phyloP scores from a whole-genome alignment of 2,888 invertebrate species.

The Argyresthia goedartella region DNA sequence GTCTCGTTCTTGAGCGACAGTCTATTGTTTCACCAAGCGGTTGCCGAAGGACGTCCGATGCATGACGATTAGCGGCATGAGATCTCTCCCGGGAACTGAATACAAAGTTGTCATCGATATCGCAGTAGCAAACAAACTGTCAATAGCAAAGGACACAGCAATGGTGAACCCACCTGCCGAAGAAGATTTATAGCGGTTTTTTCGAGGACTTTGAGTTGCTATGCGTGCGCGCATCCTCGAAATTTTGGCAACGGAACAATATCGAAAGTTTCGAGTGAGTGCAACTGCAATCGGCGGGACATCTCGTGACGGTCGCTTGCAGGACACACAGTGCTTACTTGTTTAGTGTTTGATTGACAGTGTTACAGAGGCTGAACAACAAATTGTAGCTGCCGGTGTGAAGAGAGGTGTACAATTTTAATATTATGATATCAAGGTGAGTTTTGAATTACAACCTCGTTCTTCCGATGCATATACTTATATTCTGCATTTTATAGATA shows the following conservation, averaged over 20 bases:
- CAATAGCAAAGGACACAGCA: constrained; percentile 28
- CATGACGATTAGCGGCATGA: constrained; percentile 56
- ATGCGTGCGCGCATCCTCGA: constrained; percentile 40
- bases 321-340: constrained; percentile 25
- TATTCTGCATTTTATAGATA: too few species aligned
- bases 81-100: constrained; percentile 61
- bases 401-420: neutral
- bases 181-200: constrained; percentile 30
- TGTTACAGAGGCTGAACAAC: neutral
- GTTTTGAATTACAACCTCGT: constrained; percentile 13
- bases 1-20: constrained; percentile 11
- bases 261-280: constrained; percentile 16
- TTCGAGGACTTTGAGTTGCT: constrained; percentile 33
- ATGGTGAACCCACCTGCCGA: constrained; percentile 19
- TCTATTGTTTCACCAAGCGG: constrained; percentile 58
- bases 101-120: constrained; percentile 46
- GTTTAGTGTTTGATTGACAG: constrained; percentile 31
- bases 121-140: constrained; percentile 9
- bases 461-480: too few species aligned
- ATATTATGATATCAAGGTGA: constrained; percentile 36
- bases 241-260: constrained; percentile 48
- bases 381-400: too few species aligned
- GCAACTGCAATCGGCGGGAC: constrained; percentile 31
- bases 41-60: constrained; percentile 51
- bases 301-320: constrained; percentile 40